These are phyloP conservation scores for Sinocyclocheilus anshuiensis DNA, from an alignment of 2,113 vertebrate genomes.

Conservation along the genomic window DNA sequence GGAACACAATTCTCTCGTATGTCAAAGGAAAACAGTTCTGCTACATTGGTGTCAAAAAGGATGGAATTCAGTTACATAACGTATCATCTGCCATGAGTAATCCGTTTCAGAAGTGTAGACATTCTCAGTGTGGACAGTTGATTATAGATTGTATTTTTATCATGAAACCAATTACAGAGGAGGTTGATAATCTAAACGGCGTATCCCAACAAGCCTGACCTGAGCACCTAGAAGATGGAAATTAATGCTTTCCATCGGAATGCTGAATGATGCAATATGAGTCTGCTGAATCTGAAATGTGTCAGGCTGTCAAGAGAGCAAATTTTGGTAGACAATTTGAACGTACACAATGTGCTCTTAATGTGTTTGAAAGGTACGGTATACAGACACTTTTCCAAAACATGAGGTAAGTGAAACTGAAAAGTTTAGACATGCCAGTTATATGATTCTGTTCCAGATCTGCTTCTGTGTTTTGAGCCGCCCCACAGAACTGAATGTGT, in stretches of 20 bases:
- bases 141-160: conserved; percentile 16
- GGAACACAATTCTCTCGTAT: neutral
- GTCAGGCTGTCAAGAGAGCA: conserved; percentile 55
- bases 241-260: conserved; percentile 37
- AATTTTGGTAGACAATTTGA: conserved; percentile 46
- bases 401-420: conserved; percentile 58
- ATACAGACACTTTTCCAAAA: conserved; percentile 53
- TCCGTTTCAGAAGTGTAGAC: neutral
- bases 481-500: conserved; percentile 51
- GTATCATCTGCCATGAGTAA: neutral
- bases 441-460: conserved; percentile 46
- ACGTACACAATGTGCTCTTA: conserved; percentile 19
- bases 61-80: neutral
- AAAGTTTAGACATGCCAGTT: conserved; percentile 45
- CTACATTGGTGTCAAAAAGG: neutral
- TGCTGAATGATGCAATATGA: conserved; percentile 24
- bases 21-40: neutral
- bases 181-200: conserved; percentile 7
- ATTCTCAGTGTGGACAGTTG: neutral
- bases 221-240: conserved; percentile 10
- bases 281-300: conserved; percentile 39
- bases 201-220: conserved; percentile 19
- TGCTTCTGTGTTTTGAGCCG: conserved; percentile 22
- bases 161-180: conserved; percentile 2
- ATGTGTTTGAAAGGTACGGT: conserved; percentile 42